A percentile compares a stretch with the other conserved stretches of the same genome.
These are phyloP conservation scores for Rotaria macrura DNA, from an alignment of 2,888 invertebrate species.

Conservation along the genomic window DNA sequence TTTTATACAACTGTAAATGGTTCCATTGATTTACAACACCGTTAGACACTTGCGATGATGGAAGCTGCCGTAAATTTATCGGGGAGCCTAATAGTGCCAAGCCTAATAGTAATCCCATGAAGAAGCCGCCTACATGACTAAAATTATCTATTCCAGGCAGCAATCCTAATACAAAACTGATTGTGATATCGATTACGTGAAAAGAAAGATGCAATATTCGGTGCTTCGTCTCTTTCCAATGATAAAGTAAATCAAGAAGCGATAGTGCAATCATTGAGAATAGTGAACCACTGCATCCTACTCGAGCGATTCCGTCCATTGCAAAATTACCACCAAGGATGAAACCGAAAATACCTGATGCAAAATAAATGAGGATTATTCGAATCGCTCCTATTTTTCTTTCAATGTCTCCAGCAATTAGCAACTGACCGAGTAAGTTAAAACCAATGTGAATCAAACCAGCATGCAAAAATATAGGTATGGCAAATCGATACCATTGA, in stretches of 20 bases:
- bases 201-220: background rate
- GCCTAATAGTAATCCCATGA: background rate
- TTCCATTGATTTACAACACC: background rate
- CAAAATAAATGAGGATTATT: background rate
- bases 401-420: background rate
- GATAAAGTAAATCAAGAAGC: background rate
- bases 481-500: background rate
- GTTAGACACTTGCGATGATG: too few relatives aligned
- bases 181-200: background rate
- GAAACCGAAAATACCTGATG: background rate
- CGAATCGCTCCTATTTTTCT: background rate
- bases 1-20: background rate
- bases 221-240: background rate
- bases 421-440: background rate
- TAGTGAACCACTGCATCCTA: background rate
- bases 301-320: background rate
- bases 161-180: background rate
- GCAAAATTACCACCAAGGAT: background rate
- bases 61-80: background rate
- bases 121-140: background rate
- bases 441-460: background rate
- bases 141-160: background rate
- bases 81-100: background rate
- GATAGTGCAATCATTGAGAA: background rate
- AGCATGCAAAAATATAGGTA: background rate